Conservation (phyloP, 2,797 vertebrate genomes). For the Sebastiscus tertius region DNA sequence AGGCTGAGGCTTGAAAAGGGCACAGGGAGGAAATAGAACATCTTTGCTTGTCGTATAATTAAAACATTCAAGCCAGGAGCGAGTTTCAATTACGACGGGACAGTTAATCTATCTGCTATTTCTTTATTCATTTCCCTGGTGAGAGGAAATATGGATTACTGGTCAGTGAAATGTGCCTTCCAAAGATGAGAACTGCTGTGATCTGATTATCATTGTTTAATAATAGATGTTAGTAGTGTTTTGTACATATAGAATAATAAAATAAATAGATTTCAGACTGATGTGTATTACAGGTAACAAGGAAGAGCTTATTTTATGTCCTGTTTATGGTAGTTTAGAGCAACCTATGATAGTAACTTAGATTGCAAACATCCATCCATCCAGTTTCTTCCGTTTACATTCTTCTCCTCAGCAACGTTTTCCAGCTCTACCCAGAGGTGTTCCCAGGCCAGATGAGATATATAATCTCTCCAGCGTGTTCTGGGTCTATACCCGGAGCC, state of each 20-base stretch:
- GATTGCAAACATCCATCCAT: no score
- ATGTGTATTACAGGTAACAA: background rate
- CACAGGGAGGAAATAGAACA: constrained; percentile 55
- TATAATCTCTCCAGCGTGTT: no score
- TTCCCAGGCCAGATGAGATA: no score
- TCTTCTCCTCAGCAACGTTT: no score
- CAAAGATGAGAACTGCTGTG: constrained; percentile 25
- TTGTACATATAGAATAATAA: background rate
- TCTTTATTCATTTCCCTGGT: constrained; percentile 61
- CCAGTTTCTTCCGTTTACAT: no score
- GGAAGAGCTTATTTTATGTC: background rate
- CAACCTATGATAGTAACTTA: background rate
- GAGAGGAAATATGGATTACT: constrained; percentile 41
- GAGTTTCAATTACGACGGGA: constrained; percentile 60
- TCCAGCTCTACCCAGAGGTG: no score
- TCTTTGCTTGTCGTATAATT: constrained; percentile 64
- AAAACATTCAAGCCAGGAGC: constrained; percentile 60
- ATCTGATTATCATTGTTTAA: constrained; percentile 33
- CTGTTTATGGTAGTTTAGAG: background rate
- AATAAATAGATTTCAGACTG: background rate
- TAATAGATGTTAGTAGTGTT: constrained; percentile 15
- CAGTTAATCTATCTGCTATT: constrained; percentile 60
- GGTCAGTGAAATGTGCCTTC: constrained; percentile 26
- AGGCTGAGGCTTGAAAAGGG: constrained; percentile 43
- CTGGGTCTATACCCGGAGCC: no score